Base-by-base conservation (phyloP, 2,888 invertebrate genomes). In the Carabus problematicus region DNA sequence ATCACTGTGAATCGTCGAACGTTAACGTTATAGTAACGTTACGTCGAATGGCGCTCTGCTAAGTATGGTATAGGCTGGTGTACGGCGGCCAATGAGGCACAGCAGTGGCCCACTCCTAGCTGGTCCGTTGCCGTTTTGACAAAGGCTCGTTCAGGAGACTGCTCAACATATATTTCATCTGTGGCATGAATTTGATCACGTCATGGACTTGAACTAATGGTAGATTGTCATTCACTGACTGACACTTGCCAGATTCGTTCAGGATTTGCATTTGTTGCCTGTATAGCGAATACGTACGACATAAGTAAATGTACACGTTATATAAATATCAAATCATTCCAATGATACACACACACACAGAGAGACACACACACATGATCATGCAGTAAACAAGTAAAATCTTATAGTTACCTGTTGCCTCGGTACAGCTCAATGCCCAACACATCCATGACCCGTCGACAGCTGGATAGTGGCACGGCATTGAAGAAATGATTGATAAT, bases 121-220 rank as follows among this genome's bases (percentile, higher is more conserved):
- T 87, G 76, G 84, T 85, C 75, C 86, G 82, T 74, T 85, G 85
- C 64, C 86, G 82, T 77, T 87, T 87, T 45, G 83, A 79, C 75
- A 80, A 80, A 72, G 81, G 79, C 72, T 80, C 80, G 73, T 82
- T 78, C 76, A 79, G 75, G 70, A 79, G 84, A 8, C 85, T 85
- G 69, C 86, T 85, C 82, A 93, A 86, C 91, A 94, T 93, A 84
- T 93, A 94, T 79, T 92, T 92, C 82, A 94, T 84, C 82, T 94
- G 94, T 40, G 92, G 91, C 93, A 93, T 93, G 82, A 88, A 93
- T 78, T 89, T 89, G 84, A 93, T 90, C 72, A 94, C 90, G 83
- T 91, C 92, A 72, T 91, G 88, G 74, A 94, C 91, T 83, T 91
- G 91, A 67, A 94, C 92, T 75, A 94, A 83, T 47, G 93, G 92